Evolutionary conservation across 1,140 invertebrate genomes (phyloP), one percentile per base, ranked within the genome.

Genomic region (Cydia pomonella): DNA sequence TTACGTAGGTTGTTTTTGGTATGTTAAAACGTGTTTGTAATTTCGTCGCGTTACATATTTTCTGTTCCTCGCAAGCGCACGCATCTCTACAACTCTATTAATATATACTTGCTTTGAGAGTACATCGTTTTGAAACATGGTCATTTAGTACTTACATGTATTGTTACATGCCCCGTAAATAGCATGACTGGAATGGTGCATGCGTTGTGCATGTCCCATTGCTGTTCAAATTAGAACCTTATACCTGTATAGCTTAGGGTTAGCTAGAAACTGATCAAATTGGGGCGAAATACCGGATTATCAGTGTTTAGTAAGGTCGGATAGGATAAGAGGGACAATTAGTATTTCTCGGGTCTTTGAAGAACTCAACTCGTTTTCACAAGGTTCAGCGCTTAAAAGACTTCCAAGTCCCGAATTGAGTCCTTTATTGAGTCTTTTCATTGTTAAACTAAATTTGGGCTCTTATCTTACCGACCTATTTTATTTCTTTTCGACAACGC

Each of bases 131-230:
- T 50, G 47, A 50, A 50, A 50, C 47, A 50, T 50, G n/a, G 47
- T 50, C n/a, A n/a, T 16, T 50, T 50, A 50, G 0, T 50, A 41
- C 0, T 3, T 38, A 38, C 33, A 38, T 9, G 29, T 33, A 33
- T 33, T 33, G 47, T 16, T 50, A 50, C 27, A n/a, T 69, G 25
- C 6, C 25, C 33, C 33, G 33, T n/a, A 29, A 7, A 69, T 29
- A 29, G 64, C 25, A 69, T 69, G 33, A 69, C 25, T 29, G 25
- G 25, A 69, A 69, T 29, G 33, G 53, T n/a, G 53, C 53, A 59
- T 59, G 53, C 53, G 21, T 59, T 59, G 18, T 59, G 53, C 53
- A 59, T 59, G 53, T 23, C 10, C 53, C 53, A 59, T 59, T 59
- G 9, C 53, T 59, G 64, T 27, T 66, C 64, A 66, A 66, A 66